phyloP scores from a whole-genome alignment of 1,140 invertebrate species.

The Zaprionus inermis region DNA sequence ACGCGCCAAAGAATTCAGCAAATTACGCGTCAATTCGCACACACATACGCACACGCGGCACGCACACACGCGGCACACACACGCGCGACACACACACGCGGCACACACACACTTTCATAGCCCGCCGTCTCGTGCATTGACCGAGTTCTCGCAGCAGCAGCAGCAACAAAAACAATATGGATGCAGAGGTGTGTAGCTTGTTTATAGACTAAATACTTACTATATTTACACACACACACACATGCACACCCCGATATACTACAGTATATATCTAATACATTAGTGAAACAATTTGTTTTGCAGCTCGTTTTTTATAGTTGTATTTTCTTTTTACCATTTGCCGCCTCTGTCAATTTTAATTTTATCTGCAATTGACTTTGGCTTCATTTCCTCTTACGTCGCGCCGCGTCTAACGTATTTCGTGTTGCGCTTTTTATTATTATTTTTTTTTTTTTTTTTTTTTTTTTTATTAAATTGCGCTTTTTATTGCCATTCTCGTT shows the following conservation, averaged over 20 bases:
- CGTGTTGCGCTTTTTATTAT: neutral
- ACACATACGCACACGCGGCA: neutral
- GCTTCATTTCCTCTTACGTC: constrained; percentile 1
- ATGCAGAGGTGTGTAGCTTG: constrained; percentile 73
- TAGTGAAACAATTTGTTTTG: neutral
- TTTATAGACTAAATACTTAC: constrained; percentile 5
- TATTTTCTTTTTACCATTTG: neutral
- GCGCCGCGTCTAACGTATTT: neutral
- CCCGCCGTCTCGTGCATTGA: constrained; percentile 55
- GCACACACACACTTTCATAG: constrained; percentile 10
- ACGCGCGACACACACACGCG: neutral
- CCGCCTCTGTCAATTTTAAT: neutral
- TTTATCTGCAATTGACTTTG: constrained; percentile 11
- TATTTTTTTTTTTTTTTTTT: too few species aligned
- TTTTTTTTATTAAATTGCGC: too few species aligned
- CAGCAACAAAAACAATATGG: constrained; percentile 55
- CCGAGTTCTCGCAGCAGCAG: constrained; percentile 61
- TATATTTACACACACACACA: constrained; percentile 17
- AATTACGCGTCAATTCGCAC: constrained; percentile 51
- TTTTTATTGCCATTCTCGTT: too few species aligned
- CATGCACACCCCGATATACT: neutral
- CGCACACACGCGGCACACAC: neutral
- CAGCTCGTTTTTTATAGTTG: constrained; percentile 1
- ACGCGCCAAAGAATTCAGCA: constrained; percentile 42
- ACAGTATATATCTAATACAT: neutral